Conservation (phyloP, 2,888 invertebrate genomes). For the Chaetoderma sp. region DNA sequence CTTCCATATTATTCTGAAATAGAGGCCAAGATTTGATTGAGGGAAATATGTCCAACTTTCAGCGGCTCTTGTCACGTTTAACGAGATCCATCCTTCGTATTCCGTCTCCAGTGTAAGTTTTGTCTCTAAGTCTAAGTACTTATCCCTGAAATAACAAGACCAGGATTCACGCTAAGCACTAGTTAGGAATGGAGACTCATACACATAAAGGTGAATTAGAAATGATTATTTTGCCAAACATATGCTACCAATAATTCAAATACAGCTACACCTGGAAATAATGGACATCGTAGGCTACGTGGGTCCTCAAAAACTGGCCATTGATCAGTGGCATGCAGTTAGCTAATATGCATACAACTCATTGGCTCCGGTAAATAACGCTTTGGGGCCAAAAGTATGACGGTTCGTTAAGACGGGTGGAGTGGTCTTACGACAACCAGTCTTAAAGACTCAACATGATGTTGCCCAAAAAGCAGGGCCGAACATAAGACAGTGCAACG, state of each 20-base stretch:
- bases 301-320: too few species aligned
- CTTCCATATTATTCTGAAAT: conserved; percentile 44
- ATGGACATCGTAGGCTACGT: background rate
- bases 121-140: conserved; percentile 45
- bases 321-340: too few species aligned
- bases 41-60: conserved; percentile 84
- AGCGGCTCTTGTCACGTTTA: conserved; percentile 85
- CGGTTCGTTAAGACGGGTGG: too few species aligned
- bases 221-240: background rate
- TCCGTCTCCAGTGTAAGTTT: conserved; percentile 69
- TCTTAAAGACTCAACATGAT: too few species aligned
- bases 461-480: too few species aligned
- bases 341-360: too few species aligned
- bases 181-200: background rate
- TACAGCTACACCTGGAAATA: background rate
- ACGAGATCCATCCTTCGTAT: conserved; percentile 86
- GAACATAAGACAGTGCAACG: too few species aligned
- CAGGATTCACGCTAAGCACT: too few species aligned
- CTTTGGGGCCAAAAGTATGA: too few species aligned
- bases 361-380: too few species aligned
- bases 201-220: background rate
- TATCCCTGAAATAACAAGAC: conserved; percentile 47
- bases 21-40: conserved; percentile 84
- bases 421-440: too few species aligned
- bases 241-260: background rate